Evolutionary conservation across 2,113 vertebrate species (phyloP), one percentile per base, ranked within the genome.

Genomic region (Xiphorhynchus elegans): DNA sequence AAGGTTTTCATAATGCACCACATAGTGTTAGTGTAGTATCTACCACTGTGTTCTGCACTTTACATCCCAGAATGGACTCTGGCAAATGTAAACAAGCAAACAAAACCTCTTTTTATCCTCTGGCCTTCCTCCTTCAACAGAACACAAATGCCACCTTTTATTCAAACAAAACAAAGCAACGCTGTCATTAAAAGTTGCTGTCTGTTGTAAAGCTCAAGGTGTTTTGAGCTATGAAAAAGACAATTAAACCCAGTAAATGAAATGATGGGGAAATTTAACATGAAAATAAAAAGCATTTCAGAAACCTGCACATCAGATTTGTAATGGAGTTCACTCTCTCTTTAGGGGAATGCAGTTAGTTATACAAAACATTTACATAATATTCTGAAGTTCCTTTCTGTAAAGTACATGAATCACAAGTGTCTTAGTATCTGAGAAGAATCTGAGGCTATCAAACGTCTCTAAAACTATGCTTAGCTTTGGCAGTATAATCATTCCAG

Each of bases 141-240:
- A 75, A 60, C 17, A 46, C 37, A 87, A 92, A 90, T 28, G 15
- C 14, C 26, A 73, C 44, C 13, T 68, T 92, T 69, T 92, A 92
- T 60, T 85, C 21, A 93, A 95, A 47, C 18, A 93, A 97, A 95
- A 47, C 29, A 84, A 94, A 93, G 78, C 60, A 88, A 75, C 26
- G 13, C 26, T 72, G 33, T 76, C 37, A 33, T 44, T 90, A 31
- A 85, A 47, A 81, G 47, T 55, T 16, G 73, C 6, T 47, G 14
- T 87, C 49, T 93, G 28, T 29, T 17, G 10, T 93, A 92, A 94
- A 91, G 70, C 17, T 92, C 13, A 31, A 60, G 53, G 49, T 70
- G 63, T 55, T 81, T 77, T 66, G 73, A 74, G 33, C 13, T 80
- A 60, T 91, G 56, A 40, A 84, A 47, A 93, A 67, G 40, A 59